Percentiles rank a stretch among this genome's conserved stretches.
Conservation (phyloP, 2,113 vertebrate genomes). For the Numenius arquata region DNA sequence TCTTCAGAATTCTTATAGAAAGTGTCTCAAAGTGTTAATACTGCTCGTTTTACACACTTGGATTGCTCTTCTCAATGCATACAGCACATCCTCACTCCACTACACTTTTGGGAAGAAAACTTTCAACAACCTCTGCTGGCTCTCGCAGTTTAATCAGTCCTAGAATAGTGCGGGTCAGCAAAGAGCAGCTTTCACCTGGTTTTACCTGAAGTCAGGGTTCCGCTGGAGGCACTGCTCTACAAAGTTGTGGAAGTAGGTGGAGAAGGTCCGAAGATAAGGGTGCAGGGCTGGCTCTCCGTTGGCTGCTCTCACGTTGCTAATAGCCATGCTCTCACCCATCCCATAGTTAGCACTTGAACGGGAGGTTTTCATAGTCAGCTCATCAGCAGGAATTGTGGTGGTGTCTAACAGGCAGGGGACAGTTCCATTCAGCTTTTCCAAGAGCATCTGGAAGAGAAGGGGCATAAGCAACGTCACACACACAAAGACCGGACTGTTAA, state of each 20-base stretch:
- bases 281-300: constrained; percentile 87
- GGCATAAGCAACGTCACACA: not conserved
- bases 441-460: constrained; percentile 83
- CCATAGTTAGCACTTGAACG: constrained; percentile 85
- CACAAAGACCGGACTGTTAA: not conserved
- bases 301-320: constrained; percentile 75
- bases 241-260: constrained; percentile 89
- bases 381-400: constrained; percentile 93
- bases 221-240: constrained; percentile 94
- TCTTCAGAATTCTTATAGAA: not conserved
- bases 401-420: constrained; percentile 95
- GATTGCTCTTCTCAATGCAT: not conserved
- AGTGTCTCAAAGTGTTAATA: not conserved
- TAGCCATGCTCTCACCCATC: constrained; percentile 79
- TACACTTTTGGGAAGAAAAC: accelerated
- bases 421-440: constrained; percentile 96
- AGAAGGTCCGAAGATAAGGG: constrained; percentile 94
- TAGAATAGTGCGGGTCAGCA: accelerated
- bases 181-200: not conserved
- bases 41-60: not conserved
- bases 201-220: constrained; percentile 86
- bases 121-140: not conserved
- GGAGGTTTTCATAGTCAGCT: constrained; percentile 88
- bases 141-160: accelerated
- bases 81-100: not conserved